Conservation (phyloP, 2,113 vertebrate genomes). For the Lamprotornis superbus region DNA sequence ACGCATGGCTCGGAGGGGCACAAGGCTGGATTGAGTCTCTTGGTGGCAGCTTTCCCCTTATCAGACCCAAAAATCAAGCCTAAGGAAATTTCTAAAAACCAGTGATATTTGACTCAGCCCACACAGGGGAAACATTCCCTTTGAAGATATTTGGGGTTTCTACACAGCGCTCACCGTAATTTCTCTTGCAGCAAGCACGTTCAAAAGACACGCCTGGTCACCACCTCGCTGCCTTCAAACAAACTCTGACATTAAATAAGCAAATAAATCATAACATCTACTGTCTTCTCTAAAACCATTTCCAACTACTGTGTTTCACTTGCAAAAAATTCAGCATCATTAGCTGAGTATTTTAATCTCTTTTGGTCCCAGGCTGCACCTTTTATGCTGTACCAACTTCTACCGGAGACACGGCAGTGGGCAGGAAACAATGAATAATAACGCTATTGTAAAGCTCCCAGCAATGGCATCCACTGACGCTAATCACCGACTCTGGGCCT, state of each 20-base stretch:
- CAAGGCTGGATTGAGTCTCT: not conserved
- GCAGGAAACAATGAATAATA: slow-evolving; percentile 64
- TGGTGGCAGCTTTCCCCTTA: not conserved
- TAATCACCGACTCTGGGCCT: not conserved
- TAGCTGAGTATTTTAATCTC: not conserved
- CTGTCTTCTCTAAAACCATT: not conserved
- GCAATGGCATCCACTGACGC: not conserved
- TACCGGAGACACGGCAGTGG: not conserved
- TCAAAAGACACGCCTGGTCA: not conserved
- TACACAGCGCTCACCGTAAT: not conserved
- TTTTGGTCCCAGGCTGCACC: not conserved
- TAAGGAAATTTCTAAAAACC: slow-evolving; percentile 64
- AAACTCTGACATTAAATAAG: slow-evolving; percentile 9
- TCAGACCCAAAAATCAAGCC: slow-evolving; percentile 38
- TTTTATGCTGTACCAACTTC: not conserved
- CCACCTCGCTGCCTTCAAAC: not conserved
- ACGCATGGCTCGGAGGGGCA: rapidly evolving
- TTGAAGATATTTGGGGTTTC: slow-evolving; percentile 65
- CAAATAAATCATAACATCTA: not conserved
- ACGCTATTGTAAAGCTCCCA: not conserved
- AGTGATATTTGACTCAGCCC: slow-evolving; percentile 63
- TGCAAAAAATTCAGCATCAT: not conserved
- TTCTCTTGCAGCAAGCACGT: not conserved
- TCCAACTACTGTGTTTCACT: not conserved
- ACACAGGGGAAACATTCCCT: slow-evolving; percentile 48